Conservation (phyloP, 2,113 vertebrate genomes). For the Platanista minor region DNA sequence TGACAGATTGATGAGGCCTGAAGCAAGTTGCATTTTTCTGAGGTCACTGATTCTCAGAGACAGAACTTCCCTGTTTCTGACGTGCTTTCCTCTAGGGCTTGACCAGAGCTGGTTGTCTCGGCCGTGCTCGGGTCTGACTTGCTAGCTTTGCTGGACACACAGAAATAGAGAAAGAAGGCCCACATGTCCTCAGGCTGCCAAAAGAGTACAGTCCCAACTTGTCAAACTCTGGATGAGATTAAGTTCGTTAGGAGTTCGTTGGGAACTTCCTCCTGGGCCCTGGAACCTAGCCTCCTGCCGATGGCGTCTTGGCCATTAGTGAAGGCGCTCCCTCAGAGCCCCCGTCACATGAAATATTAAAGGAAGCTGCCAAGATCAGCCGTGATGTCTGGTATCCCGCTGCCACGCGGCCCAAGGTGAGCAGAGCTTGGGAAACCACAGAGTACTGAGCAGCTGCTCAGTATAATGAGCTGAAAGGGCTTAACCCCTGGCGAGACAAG, state of each 20-base stretch:
- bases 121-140: neutral
- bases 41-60: neutral
- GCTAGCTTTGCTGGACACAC: neutral
- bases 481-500: neutral
- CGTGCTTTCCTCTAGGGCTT: neutral
- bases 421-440: neutral
- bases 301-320: neutral
- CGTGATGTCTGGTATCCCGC: fast-evolving
- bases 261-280: neutral
- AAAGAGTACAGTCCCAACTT: neutral
- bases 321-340: neutral
- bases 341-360: neutral
- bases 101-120: neutral
- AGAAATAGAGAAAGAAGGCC: neutral
- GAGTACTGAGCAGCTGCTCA: neutral
- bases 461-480: neutral
- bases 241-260: neutral
- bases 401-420: neutral
- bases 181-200: neutral
- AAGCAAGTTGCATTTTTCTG: neutral
- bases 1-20: neutral
- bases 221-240: neutral
- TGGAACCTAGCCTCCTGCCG: neutral
- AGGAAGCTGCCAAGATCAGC: neutral
- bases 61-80: neutral